Evolutionary conservation across 2,797 vertebrate species (phyloP).

Genomic region (Furcifer pardalis): DNA sequence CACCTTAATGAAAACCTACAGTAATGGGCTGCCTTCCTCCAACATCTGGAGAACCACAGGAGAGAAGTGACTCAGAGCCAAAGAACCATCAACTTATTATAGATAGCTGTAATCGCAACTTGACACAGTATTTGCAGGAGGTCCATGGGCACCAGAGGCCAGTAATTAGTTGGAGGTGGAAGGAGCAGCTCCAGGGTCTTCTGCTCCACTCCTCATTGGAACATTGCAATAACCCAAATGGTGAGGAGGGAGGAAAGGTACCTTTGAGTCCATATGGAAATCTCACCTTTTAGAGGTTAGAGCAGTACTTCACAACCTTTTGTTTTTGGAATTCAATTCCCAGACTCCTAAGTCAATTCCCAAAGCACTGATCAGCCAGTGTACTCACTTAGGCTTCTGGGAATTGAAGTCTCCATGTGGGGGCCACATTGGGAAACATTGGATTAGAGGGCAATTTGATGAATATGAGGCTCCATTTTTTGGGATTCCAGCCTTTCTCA

Average conservation of each 20-base stretch:
- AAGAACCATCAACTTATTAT: constrained; percentile 73
- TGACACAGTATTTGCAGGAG: constrained; percentile 58
- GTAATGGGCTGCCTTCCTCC: constrained; percentile 29
- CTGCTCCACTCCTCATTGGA: neutral
- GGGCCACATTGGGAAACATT: too few relatives aligned
- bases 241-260: too few relatives aligned
- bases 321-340: too few relatives aligned
- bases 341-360: too few relatives aligned
- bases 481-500: neutral
- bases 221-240: neutral
- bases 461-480: neutral
- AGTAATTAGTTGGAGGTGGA: constrained; percentile 48
- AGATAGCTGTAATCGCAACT: constrained; percentile 68
- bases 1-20: constrained; percentile 27
- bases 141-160: constrained; percentile 35
- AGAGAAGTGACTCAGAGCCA: constrained; percentile 66
- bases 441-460: neutral
- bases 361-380: too few relatives aligned
- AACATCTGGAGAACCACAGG: constrained; percentile 69
- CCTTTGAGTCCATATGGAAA: neutral
- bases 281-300: neutral
- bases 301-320: too few relatives aligned
- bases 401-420: too few relatives aligned
- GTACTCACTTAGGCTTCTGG: too few relatives aligned
- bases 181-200: constrained; percentile 3